Conservation (phyloP, 2,113 vertebrate genomes). For the Thamnaconus septentrionalis region DNA sequence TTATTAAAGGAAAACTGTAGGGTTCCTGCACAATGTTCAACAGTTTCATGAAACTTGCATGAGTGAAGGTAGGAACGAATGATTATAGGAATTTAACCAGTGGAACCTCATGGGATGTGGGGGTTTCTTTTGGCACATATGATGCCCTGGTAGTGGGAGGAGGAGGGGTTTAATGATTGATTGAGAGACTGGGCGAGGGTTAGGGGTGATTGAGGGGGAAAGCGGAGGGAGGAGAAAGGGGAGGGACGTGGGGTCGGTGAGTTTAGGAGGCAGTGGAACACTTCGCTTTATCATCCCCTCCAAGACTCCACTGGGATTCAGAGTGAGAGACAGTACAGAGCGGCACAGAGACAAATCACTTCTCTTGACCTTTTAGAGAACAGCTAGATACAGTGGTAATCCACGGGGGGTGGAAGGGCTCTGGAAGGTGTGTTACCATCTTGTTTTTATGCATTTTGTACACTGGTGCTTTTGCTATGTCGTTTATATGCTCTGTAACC, state of each 20-base stretch:
- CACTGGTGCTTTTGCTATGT: too few species aligned
- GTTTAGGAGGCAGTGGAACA: constrained; percentile 22
- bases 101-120: constrained; percentile 16
- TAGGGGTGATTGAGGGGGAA: constrained; percentile 1
- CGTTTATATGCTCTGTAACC: too few species aligned
- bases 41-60: constrained; percentile 29
- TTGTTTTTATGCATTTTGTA: too few species aligned
- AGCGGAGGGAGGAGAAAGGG: not conserved
- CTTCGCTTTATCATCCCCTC: constrained; percentile 50
- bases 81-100: constrained; percentile 19
- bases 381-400: constrained; percentile 61
- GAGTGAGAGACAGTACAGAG: constrained; percentile 44
- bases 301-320: constrained; percentile 61
- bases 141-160: constrained; percentile 1
- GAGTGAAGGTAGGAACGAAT: constrained; percentile 7
- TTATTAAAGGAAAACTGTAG: too few species aligned
- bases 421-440: not conserved
- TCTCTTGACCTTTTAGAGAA: constrained; percentile 69
- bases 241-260: constrained; percentile 3
- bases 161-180: constrained; percentile 7
- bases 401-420: constrained; percentile 15
- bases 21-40: constrained; percentile 3
- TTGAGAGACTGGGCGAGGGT: constrained; percentile 9
- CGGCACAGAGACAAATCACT: constrained; percentile 51
- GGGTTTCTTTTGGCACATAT: constrained; percentile 8